A percentile compares a stretch with the other conserved stretches of the same genome.
Evolutionary conservation across 2,797 vertebrate genomes (phyloP).

Genomic region (Columba guinea): DNA sequence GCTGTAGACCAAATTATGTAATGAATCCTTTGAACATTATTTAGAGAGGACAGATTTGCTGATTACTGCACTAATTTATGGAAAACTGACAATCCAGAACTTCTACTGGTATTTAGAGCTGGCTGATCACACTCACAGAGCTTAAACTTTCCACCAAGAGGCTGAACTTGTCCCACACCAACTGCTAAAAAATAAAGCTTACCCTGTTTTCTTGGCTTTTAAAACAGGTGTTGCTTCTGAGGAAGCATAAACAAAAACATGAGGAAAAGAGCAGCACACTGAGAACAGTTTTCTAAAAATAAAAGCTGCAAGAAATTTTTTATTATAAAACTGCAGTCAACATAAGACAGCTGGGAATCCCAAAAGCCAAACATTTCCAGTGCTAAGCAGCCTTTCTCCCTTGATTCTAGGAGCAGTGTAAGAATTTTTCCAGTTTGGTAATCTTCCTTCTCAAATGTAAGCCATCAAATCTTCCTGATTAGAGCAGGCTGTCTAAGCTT

Average conservation of each 20-base stretch:
- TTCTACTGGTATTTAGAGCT: background rate
- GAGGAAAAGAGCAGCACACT: slow-evolving; percentile 8
- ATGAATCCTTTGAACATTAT: background rate
- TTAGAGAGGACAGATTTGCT: slow-evolving; percentile 1
- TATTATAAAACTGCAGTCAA: background rate
- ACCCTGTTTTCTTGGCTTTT: background rate
- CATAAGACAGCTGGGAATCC: slow-evolving; percentile 26
- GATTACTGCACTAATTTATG: slow-evolving; percentile 23
- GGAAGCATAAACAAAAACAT: slow-evolving; percentile 52
- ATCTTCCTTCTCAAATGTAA: slow-evolving; percentile 25
- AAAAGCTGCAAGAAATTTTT: slow-evolving; percentile 20
- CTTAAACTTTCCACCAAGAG: background rate
- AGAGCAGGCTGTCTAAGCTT: background rate
- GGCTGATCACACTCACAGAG: background rate
- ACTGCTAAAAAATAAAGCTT: slow-evolving; percentile 1
- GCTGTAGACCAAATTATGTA: background rate
- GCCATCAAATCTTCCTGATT: background rate
- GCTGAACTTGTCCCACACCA: background rate
- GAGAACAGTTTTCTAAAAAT: slow-evolving; percentile 42
- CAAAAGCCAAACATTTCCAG: slow-evolving; percentile 6
- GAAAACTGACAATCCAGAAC: background rate
- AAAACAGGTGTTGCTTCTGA: background rate
- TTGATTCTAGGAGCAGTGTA: background rate
- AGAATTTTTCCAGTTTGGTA: slow-evolving; percentile 39
- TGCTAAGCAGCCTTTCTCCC: background rate